Base-by-base conservation (phyloP, 2,797 vertebrate species). In the Ctenopoma multispine region DNA sequence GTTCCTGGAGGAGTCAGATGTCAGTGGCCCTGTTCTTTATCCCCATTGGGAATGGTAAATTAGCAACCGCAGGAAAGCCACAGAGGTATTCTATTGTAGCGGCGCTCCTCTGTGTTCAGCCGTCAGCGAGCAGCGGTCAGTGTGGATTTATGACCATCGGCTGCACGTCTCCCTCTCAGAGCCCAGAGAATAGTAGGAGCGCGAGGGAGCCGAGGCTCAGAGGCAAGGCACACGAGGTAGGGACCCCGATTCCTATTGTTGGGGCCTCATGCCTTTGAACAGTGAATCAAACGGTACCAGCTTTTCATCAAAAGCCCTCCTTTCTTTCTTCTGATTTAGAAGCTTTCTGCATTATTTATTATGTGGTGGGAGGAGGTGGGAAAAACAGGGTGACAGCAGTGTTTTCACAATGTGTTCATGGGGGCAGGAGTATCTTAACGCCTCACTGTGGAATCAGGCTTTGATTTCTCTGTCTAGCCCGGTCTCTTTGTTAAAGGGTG, bases 281-380 rank as follows among this genome's bases (percentile, higher is more conserved):
- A 85, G 87, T 87, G 94, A 95, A 94, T 96, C 94, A 96, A 96
- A 95, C 92, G 92, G 95, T 95, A 96, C 95, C 95, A 96, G 95
- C 95, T 95, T 94, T 93, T 90, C 90, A 95, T 96, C 94, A 94
- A 96, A 96, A 90, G 93, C 92, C 84, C 90, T 92, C 93, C 91
- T 87, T 85, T 90, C 86, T 79, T 29, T 71, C 70, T 27, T 51
- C 77, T 77, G 83, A 90, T 91, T 90, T 85, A 72, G 76, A 92
- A 94, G 96, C 95, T 96, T 95, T 95, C 94, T 94, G 95, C 84
- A 92, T 96, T 96, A 96, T 96, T 96, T 96, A 96, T 96, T 95
- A 95, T 90, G 91, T 27, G 68, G 70, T 21, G 69, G 70, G 60
- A 62, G 81, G 80, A 75, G 80, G 73, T 50, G 77, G 59, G 56